Base-by-base conservation (phyloP, 2,797 vertebrate species). In the Cryptoblepharus egeriae region DNA sequence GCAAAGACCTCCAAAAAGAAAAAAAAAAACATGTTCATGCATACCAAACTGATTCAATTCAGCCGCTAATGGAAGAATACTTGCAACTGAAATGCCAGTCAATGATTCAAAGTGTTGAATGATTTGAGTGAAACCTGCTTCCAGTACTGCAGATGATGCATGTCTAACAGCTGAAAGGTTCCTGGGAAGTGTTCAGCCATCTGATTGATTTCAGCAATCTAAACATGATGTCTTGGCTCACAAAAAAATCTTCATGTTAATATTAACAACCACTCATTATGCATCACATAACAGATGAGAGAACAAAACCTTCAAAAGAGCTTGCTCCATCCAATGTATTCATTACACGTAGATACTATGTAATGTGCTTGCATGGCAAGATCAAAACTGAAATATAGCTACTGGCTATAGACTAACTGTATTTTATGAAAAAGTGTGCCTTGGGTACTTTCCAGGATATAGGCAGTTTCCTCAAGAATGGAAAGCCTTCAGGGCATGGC, bases 31-130 rank as follows among this genome's bases (percentile, higher is more conserved):
- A 42, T 32, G 49, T 67, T 72, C n/a, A 63, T 30, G 76, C 20
- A 52, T 52, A 18, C 55, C 28, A 2, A 24, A 60, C 55, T n/a
- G 35, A 85, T 75, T 35, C 73, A 55, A 30, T 77, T 65, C 60
- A 58, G 84, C 5, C 73, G 57, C 35, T 11, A 71, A 52, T 61
- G 28, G 20, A 75, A 58, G 4, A 0, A 2, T 28, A 73, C 69
- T 10, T 60, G 64, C 45, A 65, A 73, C 12, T 16, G 35, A 32
- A 78, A 13, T 72, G 30, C 16, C 42, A 75, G 18, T 39, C 49
- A 80, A 58, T 52, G 63, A 76, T 32, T 58, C 37, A 0, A 60
- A 35, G n/a, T 68, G 68, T 81, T 78, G 58, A 89, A 87, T 83
- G 42, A 32, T 80, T 61, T 0, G 0, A 85, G 71, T 80, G 2